Evolutionary conservation across 2,888 invertebrate genomes (phyloP), one percentile per base, ranked within the genome.

Genomic region (Drosophila merina): DNA sequence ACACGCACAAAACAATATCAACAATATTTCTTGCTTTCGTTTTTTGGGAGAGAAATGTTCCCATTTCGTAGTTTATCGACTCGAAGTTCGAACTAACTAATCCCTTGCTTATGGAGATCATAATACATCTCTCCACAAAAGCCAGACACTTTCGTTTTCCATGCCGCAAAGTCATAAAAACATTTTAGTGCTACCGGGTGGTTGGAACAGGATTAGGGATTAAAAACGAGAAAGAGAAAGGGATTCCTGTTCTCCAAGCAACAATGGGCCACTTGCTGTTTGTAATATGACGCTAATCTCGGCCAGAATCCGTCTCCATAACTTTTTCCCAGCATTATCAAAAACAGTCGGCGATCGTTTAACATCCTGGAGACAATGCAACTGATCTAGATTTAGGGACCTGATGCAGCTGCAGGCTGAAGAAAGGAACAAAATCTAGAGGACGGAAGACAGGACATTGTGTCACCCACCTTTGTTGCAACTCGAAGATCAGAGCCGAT

Each of bases 201-300:
- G 25, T 20, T 30, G 36, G 40, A 12, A 40, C 38, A 30, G 63
- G 69, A 69, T 72, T 69, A 50, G 30, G 54, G 25, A 33, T n/a
- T 14, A 4, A 10, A 4, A 14, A 28, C 0, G 28, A 28, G 20
- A 48, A 31, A 30, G 38, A 66, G 52, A 67, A 42, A 30, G 40
- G 25, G n/a, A 6, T 36, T n/a, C n/a, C 33, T 33, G 31, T 31
- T 31, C 31, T 30, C 40, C 68, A 2, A 8, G 14, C 57, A 56
- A 51, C 44, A 44, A 76, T 52, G 68, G 63, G 50, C 50, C 84
- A 75, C 87, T 87, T 79, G 82, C 87, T 78, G 59, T 74, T 50
- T 57, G 81, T 81, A 82, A 82, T 72, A 85, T 72, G 81, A 82
- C 74, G 68, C 86, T 79, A 75, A 88, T 79, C 88, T 73, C 56